Evolutionary conservation across 1,140 invertebrate species (phyloP).

Genomic region (Sycophila sp.): DNA sequence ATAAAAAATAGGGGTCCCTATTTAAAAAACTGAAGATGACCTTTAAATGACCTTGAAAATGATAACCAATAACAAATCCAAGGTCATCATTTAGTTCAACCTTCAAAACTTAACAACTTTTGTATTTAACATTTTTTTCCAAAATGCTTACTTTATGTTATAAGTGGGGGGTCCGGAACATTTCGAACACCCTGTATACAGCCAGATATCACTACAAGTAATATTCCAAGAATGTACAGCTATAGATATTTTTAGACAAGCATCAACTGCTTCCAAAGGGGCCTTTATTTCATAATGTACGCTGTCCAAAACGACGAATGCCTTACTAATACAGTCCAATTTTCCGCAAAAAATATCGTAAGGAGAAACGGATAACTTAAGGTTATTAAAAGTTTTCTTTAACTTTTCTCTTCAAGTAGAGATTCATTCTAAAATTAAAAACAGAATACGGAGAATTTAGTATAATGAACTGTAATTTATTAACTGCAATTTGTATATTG

Average conservation of each 20-base stretch:
- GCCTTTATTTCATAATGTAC: background rate
- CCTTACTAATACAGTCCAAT: background rate
- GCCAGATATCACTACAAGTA: background rate
- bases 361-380: background rate
- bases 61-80: too few species aligned
- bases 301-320: background rate
- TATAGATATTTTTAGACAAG: background rate
- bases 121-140: too few species aligned
- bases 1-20: too few species aligned
- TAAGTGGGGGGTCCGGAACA: too few species aligned
- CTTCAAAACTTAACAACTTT: too few species aligned
- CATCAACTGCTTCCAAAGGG: background rate
- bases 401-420: background rate
- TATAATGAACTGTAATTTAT: background rate
- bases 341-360: constrained; percentile 13
- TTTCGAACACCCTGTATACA: too few species aligned
- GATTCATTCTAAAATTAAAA: constrained; percentile 16
- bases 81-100: too few species aligned
- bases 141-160: too few species aligned
- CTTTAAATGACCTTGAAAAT: too few species aligned
- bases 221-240: background rate
- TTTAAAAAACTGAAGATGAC: too few species aligned
- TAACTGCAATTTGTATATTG: background rate
- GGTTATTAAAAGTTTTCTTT: background rate
- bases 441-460: background rate